Evolutionary conservation across 2,888 invertebrate species (phyloP).

Genomic region (Leptothorax acervorum): DNA sequence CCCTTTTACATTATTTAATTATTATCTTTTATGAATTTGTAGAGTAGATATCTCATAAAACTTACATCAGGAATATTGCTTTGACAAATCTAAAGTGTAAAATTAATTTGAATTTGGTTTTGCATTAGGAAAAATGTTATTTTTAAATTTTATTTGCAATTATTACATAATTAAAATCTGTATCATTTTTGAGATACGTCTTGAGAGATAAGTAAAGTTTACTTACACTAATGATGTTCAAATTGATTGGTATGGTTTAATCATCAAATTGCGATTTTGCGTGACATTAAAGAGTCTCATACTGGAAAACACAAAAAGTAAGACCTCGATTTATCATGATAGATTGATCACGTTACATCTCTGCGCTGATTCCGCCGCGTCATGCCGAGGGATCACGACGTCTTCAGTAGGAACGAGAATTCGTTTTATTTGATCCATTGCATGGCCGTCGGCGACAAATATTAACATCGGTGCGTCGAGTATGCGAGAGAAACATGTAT

Average conservation of each 20-base stretch:
- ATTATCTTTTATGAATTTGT: background rate
- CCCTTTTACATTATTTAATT: background rate
- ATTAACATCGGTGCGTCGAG: constrained; percentile 1
- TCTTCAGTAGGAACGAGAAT: background rate
- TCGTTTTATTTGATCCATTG: constrained; percentile 2
- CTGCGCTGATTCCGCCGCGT: background rate
- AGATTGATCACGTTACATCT: background rate
- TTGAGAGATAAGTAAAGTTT: background rate
- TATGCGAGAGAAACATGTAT: background rate
- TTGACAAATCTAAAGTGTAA: background rate
- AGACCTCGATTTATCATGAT: constrained; percentile 19
- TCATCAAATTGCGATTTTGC: background rate
- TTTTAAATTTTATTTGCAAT: background rate
- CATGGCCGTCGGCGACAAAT: background rate
- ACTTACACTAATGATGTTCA: background rate
- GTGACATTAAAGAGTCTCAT: background rate
- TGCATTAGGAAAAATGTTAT: background rate
- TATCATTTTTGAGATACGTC: background rate
- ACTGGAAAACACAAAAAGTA: background rate
- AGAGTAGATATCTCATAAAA: background rate
- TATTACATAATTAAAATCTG: background rate
- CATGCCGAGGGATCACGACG: background rate
- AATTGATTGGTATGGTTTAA: background rate
- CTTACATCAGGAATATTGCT: background rate
- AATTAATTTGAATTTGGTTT: background rate